Base-by-base conservation (phyloP, 2,113 vertebrate species). In the Hirundichthys speculiger region DNA sequence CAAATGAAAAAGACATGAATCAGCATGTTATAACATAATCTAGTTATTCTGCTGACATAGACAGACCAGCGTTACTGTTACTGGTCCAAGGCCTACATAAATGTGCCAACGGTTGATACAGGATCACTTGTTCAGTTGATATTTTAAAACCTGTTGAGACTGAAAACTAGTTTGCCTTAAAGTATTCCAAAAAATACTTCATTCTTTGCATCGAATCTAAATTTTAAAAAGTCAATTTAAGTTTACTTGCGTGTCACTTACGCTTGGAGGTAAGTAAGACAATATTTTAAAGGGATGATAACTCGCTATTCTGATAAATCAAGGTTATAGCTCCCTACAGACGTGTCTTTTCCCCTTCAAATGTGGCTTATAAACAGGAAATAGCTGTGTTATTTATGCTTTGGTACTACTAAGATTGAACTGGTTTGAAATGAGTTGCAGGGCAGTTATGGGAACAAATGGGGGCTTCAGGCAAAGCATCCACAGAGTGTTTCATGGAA, bases 371-470 rank as follows among this genome's bases (percentile, higher is more conserved):
- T 63, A 38, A 82, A 34, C 30, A 34, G 6, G 30, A 34, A 3
- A 34, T 34, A 34, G 30, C 30, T 10, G 11, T 34, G 30, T 10
- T 9, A 34, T 45, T 45, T 45, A 18, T 64, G 46, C n/a, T 64
- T 58, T 59, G 67, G 58, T 49, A 50, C 34, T 0, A 1, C 51
- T 41, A 43, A 45, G 57, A 75, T 62, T 49, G 34, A 69, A 69
- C 14, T 27, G 64, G 47, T 73, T 70, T 53, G 21, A 59, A 76
- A 73, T 55, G 45, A 79, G 60, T 18, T 40, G 53, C 10, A 10
- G 52, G n/a, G n/a, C n/a, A n/a, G n/a, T n/a, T n/a, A n/a, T n/a
- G n/a, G n/a, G n/a, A n/a, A n/a, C n/a, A n/a, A n/a, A n/a, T n/a
- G n/a, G n/a, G n/a, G n/a, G n/a, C n/a, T n/a, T n/a, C 30, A 1